These are phyloP conservation scores for Tadarida brasiliensis DNA, from an alignment of 2,797 vertebrate species.

Conservation along the genomic window DNA sequence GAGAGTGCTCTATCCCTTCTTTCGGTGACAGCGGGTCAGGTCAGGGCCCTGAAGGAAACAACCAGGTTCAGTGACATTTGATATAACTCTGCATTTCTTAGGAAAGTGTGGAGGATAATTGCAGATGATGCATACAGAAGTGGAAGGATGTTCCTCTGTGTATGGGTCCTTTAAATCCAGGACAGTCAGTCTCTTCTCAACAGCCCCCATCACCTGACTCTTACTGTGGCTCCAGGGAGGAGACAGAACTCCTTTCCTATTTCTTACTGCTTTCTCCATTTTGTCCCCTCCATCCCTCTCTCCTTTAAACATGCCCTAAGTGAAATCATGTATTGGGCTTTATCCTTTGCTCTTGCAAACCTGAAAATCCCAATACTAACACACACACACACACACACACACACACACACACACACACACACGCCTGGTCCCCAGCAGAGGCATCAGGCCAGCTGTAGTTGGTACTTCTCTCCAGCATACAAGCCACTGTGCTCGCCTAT, in stretches of 20 bases:
- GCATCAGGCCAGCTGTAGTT: background rate
- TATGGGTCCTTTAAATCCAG: background rate
- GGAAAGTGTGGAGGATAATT: background rate
- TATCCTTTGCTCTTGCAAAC: background rate
- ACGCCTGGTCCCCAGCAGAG: background rate
- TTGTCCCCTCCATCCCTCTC: background rate
- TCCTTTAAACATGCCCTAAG: background rate
- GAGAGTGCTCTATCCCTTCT: too few species aligned
- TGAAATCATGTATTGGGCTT: conserved; percentile 1
- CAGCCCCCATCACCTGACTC: background rate
- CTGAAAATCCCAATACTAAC: background rate
- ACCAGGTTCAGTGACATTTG: background rate
- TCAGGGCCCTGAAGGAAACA: background rate
- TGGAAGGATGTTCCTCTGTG: background rate
- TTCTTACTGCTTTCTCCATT: background rate
- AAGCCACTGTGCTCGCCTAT: background rate
- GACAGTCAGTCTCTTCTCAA: background rate
- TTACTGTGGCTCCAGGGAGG: background rate
- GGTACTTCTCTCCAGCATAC: background rate
- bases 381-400: too few species aligned
- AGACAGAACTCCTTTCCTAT: background rate
- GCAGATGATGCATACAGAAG: background rate
- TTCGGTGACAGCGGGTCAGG: background rate
- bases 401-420: too few species aligned
- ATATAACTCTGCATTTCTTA: background rate